These are phyloP conservation scores for Pyrgus malvae DNA, from an alignment of 2,888 invertebrate genomes.

Conservation along the genomic window DNA sequence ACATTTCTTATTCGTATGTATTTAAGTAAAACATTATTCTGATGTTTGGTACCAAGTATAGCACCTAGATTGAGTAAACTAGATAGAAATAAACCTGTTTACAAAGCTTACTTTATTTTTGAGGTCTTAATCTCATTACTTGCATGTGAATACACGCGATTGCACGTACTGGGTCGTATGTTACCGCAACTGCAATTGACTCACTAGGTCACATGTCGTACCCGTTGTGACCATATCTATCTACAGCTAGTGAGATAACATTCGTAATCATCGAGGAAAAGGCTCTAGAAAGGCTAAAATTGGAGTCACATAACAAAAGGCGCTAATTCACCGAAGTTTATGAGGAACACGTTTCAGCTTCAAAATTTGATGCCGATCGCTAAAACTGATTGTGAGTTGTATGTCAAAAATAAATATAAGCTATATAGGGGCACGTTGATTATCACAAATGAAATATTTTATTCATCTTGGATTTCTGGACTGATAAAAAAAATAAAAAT, in stretches of 20 bases:
- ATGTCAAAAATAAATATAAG: neutral
- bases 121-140: conserved; percentile 1
- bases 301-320: neutral
- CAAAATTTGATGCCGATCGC: neutral
- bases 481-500: too few relatives aligned
- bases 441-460: too few relatives aligned
- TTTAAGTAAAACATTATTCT: too few relatives aligned
- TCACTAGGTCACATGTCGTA: conserved; percentile 52
- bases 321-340: neutral
- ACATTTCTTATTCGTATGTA: too few relatives aligned
- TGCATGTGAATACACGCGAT: neutral
- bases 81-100: too few relatives aligned
- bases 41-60: too few relatives aligned
- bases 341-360: neutral
- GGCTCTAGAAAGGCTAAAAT: neutral
- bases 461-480: too few relatives aligned
- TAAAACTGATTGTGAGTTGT: neutral
- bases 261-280: conserved; percentile 3
- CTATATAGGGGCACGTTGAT: too few relatives aligned
- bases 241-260: conserved; percentile 6
- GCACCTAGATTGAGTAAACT: too few relatives aligned
- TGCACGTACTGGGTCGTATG: neutral
- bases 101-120: neutral
- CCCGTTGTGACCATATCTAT: conserved; percentile 37
- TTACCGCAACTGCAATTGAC: neutral